Conservation (phyloP, 92 coral and sea anemone species). For the Parazoanthus darwini region DNA sequence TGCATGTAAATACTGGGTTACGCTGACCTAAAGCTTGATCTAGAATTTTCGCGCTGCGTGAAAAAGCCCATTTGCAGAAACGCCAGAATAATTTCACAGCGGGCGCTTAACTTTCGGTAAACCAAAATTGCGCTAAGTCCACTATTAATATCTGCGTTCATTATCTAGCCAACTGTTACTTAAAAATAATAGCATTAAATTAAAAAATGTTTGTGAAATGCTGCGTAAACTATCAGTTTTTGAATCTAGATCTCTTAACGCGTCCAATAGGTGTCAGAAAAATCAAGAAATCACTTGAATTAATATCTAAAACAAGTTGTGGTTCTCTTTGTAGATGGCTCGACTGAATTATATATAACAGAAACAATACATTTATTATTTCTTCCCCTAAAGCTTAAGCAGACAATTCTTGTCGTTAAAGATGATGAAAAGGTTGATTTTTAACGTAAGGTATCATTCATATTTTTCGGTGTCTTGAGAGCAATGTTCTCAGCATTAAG, state of each 20-base stretch:
- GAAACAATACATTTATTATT: not conserved
- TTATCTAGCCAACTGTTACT: not conserved
- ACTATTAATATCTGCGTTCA: not conserved
- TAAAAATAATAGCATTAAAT: not conserved
- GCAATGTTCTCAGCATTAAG: not conserved
- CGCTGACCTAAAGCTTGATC: not conserved
- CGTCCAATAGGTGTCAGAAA: not conserved
- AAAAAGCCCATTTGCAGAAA: slow-evolving; percentile 6
- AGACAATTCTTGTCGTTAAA: not conserved
- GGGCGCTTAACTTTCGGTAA: slow-evolving; percentile 28
- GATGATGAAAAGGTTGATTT: not conserved
- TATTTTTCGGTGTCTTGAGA: not conserved
- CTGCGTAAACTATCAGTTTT: not conserved
- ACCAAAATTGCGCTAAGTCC: slow-evolving; percentile 1
- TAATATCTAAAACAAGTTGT: not conserved
- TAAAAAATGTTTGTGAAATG: not conserved
- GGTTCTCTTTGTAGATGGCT: not conserved
- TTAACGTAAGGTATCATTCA: not conserved
- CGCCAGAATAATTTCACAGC: not conserved
- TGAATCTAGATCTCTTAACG: not conserved
- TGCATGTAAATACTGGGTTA: not conserved
- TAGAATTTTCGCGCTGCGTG: slow-evolving; percentile 27
- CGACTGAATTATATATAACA: not conserved
- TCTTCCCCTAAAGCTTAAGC: not conserved
- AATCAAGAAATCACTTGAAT: not conserved